phyloP scores from a whole-genome alignment of 2,797 vertebrate species.

The Sebastes oblongus region DNA sequence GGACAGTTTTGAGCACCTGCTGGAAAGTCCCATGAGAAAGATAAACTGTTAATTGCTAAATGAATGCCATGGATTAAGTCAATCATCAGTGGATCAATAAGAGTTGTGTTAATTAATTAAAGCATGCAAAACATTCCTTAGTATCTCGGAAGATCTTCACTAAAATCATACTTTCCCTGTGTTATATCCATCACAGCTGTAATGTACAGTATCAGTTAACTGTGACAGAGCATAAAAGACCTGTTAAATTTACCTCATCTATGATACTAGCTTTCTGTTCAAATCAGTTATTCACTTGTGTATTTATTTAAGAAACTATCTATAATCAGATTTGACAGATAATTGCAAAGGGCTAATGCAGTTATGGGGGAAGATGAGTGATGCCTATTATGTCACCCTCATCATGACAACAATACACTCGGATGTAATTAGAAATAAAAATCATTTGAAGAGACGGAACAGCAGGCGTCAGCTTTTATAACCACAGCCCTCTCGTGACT shows the following conservation, averaged over 20 bases:
- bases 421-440: background rate
- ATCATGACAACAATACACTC: background rate
- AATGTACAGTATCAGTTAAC: background rate
- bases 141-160: background rate
- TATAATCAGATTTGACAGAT: background rate
- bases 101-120: background rate
- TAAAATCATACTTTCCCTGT: background rate
- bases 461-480: background rate
- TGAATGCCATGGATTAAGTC: background rate
- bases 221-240: background rate
- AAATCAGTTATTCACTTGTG: background rate
- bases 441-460: background rate
- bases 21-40: background rate
- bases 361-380: background rate
- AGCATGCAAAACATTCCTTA: background rate
- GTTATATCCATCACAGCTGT: background rate
- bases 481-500: background rate
- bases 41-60: background rate
- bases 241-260: background rate
- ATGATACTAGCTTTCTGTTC: background rate
- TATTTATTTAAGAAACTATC: background rate
- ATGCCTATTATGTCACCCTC: background rate
- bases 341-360: background rate
- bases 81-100: background rate
- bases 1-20: background rate